phyloP scores from a whole-genome alignment of 2,888 invertebrate species.

The Drosophila pegasa region DNA sequence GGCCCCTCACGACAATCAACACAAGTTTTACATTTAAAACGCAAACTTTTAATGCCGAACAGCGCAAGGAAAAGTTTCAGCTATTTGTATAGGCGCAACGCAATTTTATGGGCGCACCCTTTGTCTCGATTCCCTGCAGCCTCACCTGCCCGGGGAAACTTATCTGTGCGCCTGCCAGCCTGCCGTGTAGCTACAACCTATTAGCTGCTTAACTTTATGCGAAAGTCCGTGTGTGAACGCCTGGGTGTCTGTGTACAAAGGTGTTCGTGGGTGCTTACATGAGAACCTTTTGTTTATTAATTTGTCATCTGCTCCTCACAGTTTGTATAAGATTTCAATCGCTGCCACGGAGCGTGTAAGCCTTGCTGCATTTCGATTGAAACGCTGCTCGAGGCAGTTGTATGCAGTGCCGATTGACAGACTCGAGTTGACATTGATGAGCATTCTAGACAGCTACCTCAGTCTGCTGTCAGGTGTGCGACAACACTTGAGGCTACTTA shows the following conservation, averaged over 20 bases:
- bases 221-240: constrained; percentile 19
- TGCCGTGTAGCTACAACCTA: constrained; percentile 71
- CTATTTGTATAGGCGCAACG: constrained; percentile 68
- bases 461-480: constrained; percentile 43
- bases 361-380: constrained; percentile 4
- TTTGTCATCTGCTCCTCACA: constrained; percentile 56
- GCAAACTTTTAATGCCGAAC: constrained; percentile 59
- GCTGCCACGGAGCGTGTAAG: constrained; percentile 15
- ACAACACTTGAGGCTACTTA: constrained; percentile 5
- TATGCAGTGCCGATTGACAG: constrained; percentile 11
- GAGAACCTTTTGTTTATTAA: constrained; percentile 74
- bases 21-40: constrained; percentile 74
- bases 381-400: neutral
- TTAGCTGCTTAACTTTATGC: constrained; percentile 70
- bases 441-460: constrained; percentile 42
- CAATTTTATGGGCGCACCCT: constrained; percentile 46
- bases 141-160: constrained; percentile 3
- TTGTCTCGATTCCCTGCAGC: constrained; percentile 31
- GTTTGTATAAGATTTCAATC: constrained; percentile 43
- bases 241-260: constrained; percentile 30
- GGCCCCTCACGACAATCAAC: constrained; percentile 47
- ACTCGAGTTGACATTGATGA: constrained; percentile 9
- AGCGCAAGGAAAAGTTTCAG: constrained; percentile 56
- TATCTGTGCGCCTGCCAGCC: constrained; percentile 44
- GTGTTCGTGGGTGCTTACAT: constrained; percentile 43